A percentile compares a stretch with the other conserved stretches of the same genome.
Conservation (phyloP, 2,797 vertebrate genomes). For the Hybognathus amarus region DNA sequence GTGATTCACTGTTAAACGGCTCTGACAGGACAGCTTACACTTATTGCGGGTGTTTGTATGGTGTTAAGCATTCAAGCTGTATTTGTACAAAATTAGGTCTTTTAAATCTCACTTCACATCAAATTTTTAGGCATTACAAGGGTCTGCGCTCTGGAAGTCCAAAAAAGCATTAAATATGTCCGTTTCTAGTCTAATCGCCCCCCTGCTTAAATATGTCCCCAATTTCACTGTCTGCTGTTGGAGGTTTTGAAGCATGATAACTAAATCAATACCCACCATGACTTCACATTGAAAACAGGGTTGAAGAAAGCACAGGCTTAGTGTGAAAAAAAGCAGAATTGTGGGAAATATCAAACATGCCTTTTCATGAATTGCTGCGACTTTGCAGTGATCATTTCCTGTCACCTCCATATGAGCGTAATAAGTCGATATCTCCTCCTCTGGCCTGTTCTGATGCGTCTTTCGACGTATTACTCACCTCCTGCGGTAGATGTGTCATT, state of each 20-base stretch:
- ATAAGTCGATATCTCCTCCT: conserved; percentile 36
- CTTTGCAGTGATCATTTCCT: conserved; percentile 22
- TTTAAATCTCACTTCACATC: conserved; percentile 14
- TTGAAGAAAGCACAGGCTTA: not conserved
- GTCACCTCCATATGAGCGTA: conserved; percentile 38
- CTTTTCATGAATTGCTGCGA: not conserved
- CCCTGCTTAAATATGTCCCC: conserved; percentile 31
- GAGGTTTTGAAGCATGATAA: conserved; percentile 5
- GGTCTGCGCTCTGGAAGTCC: not conserved
- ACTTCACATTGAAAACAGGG: not conserved
- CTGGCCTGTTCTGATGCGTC: conserved; percentile 27
- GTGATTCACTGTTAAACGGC: conserved; percentile 17
- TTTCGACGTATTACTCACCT: conserved; percentile 53
- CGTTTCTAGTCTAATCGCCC: conserved; percentile 15
- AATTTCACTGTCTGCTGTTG: conserved; percentile 11
- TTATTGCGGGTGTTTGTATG: conserved; percentile 10
- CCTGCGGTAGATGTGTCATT: conserved; percentile 40
- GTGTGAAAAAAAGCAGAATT: conserved; percentile 20
- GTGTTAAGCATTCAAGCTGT: conserved; percentile 6
- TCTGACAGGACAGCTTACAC: conserved; percentile 20
- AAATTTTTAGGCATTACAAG: not conserved
- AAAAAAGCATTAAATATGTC: conserved; percentile 2
- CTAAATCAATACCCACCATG: conserved; percentile 30
- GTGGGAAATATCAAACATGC: conserved; percentile 10
- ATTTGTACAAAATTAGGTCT: conserved; percentile 25